Base-by-base conservation (phyloP, 2,113 vertebrate species). In the Alectura lathami region DNA sequence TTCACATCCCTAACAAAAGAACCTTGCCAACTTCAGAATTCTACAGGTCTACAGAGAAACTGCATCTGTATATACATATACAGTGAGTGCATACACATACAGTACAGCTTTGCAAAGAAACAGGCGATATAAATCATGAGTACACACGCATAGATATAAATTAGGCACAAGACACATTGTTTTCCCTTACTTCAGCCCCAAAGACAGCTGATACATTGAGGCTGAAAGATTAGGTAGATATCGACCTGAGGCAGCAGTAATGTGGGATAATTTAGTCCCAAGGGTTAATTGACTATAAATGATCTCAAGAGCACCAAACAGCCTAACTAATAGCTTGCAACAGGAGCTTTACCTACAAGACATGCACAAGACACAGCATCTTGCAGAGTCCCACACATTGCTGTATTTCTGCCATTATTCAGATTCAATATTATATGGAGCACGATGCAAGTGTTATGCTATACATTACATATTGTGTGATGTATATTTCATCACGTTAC, bases 271-370 rank as follows among this genome's bases (percentile, higher is more conserved):
- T 96, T 93, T 92, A 95, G 92, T 94, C 86, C 92, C 92, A 86
- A 86, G 91, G 95, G 96, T 93, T 95, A 94, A 96, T 93, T 92
- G 94, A 94, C 86, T 94, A 94, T 93, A 91, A 96, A 94, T 81
- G 86, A 92, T 95, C 72, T 86, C 74, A 78, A 94, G 88, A 92
- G 75, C 76, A 68, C 92, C 64, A 78, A 88, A 88, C 72, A 67
- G 67, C 72, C 86, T 83, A 91, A 89, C 45, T 84, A 91, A 90
- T 48, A 82, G 73, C 73, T 88, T 86, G 59, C 45, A 81, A 83
- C 9, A 57, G 2, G 50, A 90, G 76, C 68, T 96, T 96, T 88
- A 27, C 88, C 45, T 30, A 59, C 79, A 70, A 66, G 82, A 78
- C 87, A 79, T 8, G 3, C 54, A 50, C 59, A 70, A 53, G 53